Conservation (phyloP, 1,140 invertebrate species). For the Cheumatopsyche charites region DNA sequence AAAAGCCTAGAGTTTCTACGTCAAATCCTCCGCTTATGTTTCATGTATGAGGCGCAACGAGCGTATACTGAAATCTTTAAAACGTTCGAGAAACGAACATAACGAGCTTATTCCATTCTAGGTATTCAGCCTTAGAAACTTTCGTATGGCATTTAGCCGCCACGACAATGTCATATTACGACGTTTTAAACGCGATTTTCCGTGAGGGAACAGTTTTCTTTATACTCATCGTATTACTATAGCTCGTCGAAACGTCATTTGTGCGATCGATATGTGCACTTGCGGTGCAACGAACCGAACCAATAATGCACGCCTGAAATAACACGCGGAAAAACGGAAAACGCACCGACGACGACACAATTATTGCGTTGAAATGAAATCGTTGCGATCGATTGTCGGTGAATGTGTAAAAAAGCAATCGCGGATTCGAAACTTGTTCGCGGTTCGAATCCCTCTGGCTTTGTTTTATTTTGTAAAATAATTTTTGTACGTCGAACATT, state of each 20-base stretch:
- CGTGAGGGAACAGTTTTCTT: too few relatives aligned
- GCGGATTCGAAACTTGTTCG: conserved; percentile 34
- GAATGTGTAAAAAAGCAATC: conserved; percentile 42
- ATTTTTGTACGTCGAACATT: conserved; percentile 40
- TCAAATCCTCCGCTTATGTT: too few relatives aligned
- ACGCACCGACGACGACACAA: background rate
- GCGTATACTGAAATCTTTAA: too few relatives aligned
- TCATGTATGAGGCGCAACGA: too few relatives aligned
- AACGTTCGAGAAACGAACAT: too few relatives aligned
- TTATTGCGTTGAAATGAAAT: background rate
- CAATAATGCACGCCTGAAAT: conserved; percentile 13
- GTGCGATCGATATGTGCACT: conserved; percentile 4
- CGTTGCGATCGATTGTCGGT: background rate
- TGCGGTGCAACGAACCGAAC: conserved; percentile 6
- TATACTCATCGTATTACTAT: too few relatives aligned
- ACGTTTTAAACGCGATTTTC: background rate
- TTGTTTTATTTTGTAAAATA: conserved; percentile 17
- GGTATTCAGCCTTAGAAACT: too few relatives aligned
- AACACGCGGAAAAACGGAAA: conserved; percentile 15
- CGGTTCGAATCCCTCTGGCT: conserved; percentile 34
- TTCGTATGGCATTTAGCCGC: too few relatives aligned
- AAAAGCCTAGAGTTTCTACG: too few relatives aligned
- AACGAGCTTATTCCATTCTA: too few relatives aligned
- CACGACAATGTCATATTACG: background rate
- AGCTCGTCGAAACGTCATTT: background rate